A percentile compares a stretch with the other conserved stretches of the same genome.
Conservation (phyloP, 2,888 invertebrate genomes). For the Hypolimnas misippus region DNA sequence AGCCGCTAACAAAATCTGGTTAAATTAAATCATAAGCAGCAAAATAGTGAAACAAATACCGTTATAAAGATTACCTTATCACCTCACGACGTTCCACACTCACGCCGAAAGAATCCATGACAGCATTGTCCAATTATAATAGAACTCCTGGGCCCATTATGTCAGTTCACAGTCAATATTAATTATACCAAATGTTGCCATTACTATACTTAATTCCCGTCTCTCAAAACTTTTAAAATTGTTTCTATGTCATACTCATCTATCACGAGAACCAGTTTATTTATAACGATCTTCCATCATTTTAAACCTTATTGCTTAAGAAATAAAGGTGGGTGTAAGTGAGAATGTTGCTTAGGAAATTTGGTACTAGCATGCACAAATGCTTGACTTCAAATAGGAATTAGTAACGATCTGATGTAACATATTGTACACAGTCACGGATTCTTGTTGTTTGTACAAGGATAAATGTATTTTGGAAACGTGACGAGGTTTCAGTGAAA, state of each 20-base stretch:
- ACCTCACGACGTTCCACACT: not conserved
- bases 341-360: slow-evolving; percentile 29
- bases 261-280: slow-evolving; percentile 51
- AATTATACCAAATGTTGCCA: slow-evolving; percentile 56
- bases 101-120: slow-evolving; percentile 44
- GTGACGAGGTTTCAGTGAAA: slow-evolving; percentile 17
- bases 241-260: slow-evolving; percentile 60
- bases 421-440: slow-evolving; percentile 58
- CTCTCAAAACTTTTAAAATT: slow-evolving; percentile 62
- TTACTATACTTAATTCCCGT: slow-evolving; percentile 68
- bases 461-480: slow-evolving; percentile 41
- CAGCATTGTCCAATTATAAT: slow-evolving; percentile 58
- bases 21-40: not conserved
- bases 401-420: slow-evolving; percentile 65
- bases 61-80: slow-evolving; percentile 1
- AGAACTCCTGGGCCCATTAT: slow-evolving; percentile 62
- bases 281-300: slow-evolving; percentile 11
- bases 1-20: too few species aligned
- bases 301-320: slow-evolving; percentile 29
- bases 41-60: not conserved
- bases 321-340: not conserved
- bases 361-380: slow-evolving; percentile 54
- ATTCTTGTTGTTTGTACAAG: slow-evolving; percentile 44
- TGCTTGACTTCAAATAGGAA: slow-evolving; percentile 68
- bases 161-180: slow-evolving; percentile 69